Conservation (phyloP, 2,888 invertebrate species). For the Perdita meconis region DNA sequence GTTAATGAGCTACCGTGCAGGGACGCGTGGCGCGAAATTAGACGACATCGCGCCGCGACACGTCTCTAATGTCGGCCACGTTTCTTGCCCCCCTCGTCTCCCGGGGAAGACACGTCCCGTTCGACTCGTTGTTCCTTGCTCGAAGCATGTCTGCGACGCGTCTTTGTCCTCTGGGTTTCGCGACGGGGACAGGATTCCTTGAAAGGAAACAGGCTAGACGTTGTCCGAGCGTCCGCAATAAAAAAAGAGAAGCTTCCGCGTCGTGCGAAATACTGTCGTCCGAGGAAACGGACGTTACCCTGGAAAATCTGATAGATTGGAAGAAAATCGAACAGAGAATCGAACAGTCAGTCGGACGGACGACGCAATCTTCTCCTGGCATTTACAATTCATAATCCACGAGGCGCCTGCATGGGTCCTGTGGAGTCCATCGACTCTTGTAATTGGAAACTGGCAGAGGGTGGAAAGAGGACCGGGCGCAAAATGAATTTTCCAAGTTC, state of each 20-base stretch:
- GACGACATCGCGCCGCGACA: slow-evolving; percentile 63
- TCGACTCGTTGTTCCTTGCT: slow-evolving; percentile 56
- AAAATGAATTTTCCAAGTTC: slow-evolving; percentile 48
- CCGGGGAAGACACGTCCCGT: slow-evolving; percentile 26
- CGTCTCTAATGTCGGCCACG: slow-evolving; percentile 60
- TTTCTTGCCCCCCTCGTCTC: slow-evolving; percentile 57
- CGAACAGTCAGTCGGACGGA: neutral
- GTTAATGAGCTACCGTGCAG: slow-evolving; percentile 54
- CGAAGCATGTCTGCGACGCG: slow-evolving; percentile 49
- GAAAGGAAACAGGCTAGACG: neutral
- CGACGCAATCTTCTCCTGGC: neutral
- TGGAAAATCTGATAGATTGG: neutral
- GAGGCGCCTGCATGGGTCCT: slow-evolving; percentile 14
- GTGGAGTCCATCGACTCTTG: slow-evolving; percentile 12
- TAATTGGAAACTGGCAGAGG: slow-evolving; percentile 28
- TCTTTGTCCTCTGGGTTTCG: too few species aligned
- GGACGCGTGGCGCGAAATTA: slow-evolving; percentile 49
- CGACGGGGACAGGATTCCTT: slow-evolving; percentile 18
- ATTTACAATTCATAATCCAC: slow-evolving; percentile 47
- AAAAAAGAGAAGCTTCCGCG: too few species aligned
- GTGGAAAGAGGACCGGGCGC: neutral
- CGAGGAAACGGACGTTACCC: neutral
- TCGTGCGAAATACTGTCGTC: neutral
- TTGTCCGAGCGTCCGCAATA: too few species aligned
- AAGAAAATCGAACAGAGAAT: neutral